phyloP scores from a whole-genome alignment of 2,888 invertebrate species.

The Melanostoma scalare region DNA sequence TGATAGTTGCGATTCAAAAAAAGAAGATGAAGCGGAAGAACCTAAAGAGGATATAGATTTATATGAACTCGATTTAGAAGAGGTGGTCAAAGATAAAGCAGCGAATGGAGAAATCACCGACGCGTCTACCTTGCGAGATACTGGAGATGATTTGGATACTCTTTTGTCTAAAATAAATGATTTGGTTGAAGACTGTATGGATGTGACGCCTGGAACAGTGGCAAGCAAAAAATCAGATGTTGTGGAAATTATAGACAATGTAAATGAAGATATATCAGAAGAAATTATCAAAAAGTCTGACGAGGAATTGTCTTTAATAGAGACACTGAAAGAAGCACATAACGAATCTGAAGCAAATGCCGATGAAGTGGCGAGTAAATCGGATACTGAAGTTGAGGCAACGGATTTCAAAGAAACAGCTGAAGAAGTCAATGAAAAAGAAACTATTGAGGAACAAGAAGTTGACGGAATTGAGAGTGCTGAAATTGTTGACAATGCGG shows the following conservation, averaged over 20 bases:
- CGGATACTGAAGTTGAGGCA: too few relatives aligned
- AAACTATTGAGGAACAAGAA: background rate
- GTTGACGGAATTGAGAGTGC: conserved; percentile 24
- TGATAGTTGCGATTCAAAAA: conserved; percentile 8
- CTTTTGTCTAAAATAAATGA: conserved; percentile 76
- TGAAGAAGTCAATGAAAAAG: background rate
- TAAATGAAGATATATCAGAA: conserved; percentile 20
- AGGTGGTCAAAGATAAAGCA: background rate
- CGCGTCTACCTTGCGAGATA: conserved; percentile 68
- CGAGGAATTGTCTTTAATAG: background rate
- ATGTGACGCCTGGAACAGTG: conserved; percentile 22
- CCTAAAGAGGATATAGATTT: conserved; percentile 6
- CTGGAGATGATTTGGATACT: conserved; percentile 76
- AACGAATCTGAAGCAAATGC: background rate
- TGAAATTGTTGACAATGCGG: background rate
- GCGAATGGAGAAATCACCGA: conserved; percentile 37
- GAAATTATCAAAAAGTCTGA: conserved; percentile 22
- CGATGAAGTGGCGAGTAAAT: background rate
- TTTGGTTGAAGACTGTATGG: conserved; percentile 75
- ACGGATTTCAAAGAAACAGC: too few relatives aligned
- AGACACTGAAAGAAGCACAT: background rate
- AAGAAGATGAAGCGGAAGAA: conserved; percentile 21
- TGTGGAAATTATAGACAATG: conserved; percentile 20
- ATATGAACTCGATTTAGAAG: conserved; percentile 34
- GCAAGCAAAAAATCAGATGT: background rate